Conservation (phyloP, 2,113 vertebrate species). For the Himantopus leucocephalus region DNA sequence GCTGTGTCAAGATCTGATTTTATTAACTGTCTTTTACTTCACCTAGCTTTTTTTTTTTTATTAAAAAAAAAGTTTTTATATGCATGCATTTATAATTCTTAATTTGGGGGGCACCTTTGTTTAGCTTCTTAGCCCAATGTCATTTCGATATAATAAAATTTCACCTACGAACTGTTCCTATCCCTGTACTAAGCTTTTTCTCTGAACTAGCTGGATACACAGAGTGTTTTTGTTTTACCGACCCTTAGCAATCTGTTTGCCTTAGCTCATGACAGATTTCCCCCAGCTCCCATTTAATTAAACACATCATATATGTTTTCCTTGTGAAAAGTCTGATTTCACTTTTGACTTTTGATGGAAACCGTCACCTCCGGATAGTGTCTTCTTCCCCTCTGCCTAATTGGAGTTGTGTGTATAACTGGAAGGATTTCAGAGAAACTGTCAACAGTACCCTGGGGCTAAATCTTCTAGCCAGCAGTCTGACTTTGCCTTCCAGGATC, state of each 20-base stretch:
- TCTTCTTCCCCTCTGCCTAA: slow-evolving; percentile 32
- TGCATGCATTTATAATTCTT: not conserved
- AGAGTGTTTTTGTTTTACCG: not conserved
- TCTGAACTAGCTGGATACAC: not conserved
- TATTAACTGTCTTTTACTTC: not conserved
- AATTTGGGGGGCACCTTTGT: not conserved
- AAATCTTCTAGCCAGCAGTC: slow-evolving; percentile 9
- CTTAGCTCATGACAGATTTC: slow-evolving; percentile 30
- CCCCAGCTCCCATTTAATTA: slow-evolving; percentile 49
- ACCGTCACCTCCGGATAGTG: slow-evolving; percentile 15
- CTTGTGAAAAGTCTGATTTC: slow-evolving; percentile 14
- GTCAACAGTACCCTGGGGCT: slow-evolving; percentile 51
- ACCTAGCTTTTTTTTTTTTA: not conserved
- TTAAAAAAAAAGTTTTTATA: not conserved
- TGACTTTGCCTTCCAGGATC: slow-evolving; percentile 41
- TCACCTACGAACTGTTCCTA: not conserved
- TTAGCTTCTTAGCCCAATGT: not conserved
- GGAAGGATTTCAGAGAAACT: slow-evolving; percentile 39
- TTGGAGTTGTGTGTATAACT: not conserved
- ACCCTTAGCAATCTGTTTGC: slow-evolving; percentile 29
- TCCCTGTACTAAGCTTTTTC: not conserved
- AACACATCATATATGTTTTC: slow-evolving; percentile 20
- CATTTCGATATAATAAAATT: not conserved
- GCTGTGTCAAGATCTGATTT: not conserved
- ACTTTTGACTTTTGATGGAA: slow-evolving; percentile 35